Base-by-base conservation (phyloP, 2,113 vertebrate genomes). In the Aegithalos caudatus region DNA sequence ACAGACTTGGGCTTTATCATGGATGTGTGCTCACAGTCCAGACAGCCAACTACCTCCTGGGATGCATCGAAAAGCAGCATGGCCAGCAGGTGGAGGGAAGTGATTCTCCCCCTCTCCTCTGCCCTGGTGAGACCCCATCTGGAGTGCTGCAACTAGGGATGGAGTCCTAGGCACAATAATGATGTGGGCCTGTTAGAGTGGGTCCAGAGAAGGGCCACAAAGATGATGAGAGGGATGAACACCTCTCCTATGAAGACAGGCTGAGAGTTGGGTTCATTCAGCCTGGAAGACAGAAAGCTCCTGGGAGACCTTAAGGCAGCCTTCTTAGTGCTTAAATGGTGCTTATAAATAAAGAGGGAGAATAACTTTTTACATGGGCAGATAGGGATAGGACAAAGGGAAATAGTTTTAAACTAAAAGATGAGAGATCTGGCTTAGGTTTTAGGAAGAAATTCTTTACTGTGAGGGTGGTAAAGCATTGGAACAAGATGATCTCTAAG, bases 41-140 rank as follows among this genome's bases (percentile, higher is more conserved):
- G 25, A 47, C 2, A 10, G 25, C 21, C 20, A 45, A 4, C 28
- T 53, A 11, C 9, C 23, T 60, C 47, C 70, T 33, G 47, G 25
- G 47, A 61, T 27, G 29, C 12, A 73, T 24, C 12, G 44, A 14
- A 50, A 37, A 38, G 14, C 21, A 44, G 58, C 27, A 15, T 2
- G 12, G 70, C 17, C 29, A 61, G 14, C 21, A 69, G 29, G 22
- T 9, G 25, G 24, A 40, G 4, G 14, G 18, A 82, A 21, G 31
- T 0, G 0, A 54, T 69, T 76, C 21, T 61, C 25, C 11, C 38
- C 3, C n/a, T 47, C 38, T 28, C 9, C n/a, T 54, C 40, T 27
- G 47, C 48, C 21, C 40, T 48, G 23, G 25, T 19, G 54, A 82
- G 70, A 76, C 8, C 29, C 29, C 21, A 42, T 8, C 10, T 48